Percentiles rank a stretch among this genome's conserved stretches.
Evolutionary conservation across 2,888 invertebrate genomes (phyloP).

Genomic region (Oasisia sp.): DNA sequence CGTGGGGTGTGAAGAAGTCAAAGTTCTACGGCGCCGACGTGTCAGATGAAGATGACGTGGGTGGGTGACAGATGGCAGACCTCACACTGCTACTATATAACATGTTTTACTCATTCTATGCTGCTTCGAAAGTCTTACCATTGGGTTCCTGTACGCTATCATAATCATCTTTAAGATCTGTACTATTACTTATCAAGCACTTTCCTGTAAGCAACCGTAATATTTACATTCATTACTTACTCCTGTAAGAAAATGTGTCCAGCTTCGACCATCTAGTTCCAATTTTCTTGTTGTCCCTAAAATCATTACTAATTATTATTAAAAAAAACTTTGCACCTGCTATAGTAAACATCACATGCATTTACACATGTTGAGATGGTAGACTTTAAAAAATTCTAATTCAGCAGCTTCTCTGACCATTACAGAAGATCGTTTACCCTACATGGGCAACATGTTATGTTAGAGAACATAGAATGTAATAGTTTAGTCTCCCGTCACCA

Average conservation of each 20-base stretch:
- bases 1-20: conserved; percentile 87
- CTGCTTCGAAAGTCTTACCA: no score
- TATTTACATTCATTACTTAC: no score
- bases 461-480: background rate
- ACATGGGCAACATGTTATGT: background rate
- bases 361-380: background rate
- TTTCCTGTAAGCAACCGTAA: no score
- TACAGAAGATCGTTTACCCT: background rate
- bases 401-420: background rate
- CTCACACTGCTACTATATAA: background rate
- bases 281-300: no score
- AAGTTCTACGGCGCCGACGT: conserved; percentile 75
- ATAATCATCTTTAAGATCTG: no score
- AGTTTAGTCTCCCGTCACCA: background rate
- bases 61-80: background rate
- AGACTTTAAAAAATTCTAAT: background rate
- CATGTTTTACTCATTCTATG: no score
- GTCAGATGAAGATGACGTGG: conserved; percentile 18
- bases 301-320: no score
- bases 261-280: no score
- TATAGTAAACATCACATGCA: background rate
- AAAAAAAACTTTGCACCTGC: background rate
- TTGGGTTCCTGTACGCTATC: no score
- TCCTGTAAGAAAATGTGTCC: no score
- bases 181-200: no score